Percentiles rank a stretch among this genome's conserved stretches.
phyloP scores from a whole-genome alignment of 2,113 vertebrate species.

The Xerus inauris region DNA sequence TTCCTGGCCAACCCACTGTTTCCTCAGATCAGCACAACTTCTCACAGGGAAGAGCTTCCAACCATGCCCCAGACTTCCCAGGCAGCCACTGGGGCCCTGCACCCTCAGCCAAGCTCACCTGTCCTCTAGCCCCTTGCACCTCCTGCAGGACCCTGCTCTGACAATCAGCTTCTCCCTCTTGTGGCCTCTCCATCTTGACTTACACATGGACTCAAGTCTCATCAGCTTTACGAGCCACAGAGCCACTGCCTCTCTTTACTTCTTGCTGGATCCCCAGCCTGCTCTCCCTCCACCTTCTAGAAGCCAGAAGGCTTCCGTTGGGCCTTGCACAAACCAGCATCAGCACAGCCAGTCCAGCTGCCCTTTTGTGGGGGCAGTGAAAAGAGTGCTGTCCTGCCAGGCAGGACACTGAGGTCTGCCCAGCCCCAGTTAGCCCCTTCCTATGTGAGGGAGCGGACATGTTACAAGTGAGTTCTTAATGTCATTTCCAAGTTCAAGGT shows the following conservation, averaged over 20 bases:
- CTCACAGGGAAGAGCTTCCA: not conserved
- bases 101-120: not conserved
- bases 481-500: not conserved
- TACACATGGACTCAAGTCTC: not conserved
- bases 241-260: not conserved
- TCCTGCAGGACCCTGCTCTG: not conserved
- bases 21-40: not conserved
- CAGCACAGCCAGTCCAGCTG: not conserved
- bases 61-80: not conserved
- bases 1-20: not conserved
- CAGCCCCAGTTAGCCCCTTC: not conserved
- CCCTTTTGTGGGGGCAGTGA: not conserved
- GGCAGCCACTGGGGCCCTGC: not conserved
- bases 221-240: not conserved
- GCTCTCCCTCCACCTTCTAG: not conserved
- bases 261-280: not conserved
- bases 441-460: not conserved
- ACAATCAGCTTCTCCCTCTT: not conserved
- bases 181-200: not conserved
- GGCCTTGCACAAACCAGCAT: not conserved
- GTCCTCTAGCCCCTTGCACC: not conserved
- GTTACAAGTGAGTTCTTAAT: not conserved
- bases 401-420: not conserved
- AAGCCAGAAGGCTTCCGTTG: not conserved
- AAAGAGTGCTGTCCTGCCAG: not conserved